Conservation (phyloP, 2,797 vertebrate genomes). For the Macrochelys suwanniensis region DNA sequence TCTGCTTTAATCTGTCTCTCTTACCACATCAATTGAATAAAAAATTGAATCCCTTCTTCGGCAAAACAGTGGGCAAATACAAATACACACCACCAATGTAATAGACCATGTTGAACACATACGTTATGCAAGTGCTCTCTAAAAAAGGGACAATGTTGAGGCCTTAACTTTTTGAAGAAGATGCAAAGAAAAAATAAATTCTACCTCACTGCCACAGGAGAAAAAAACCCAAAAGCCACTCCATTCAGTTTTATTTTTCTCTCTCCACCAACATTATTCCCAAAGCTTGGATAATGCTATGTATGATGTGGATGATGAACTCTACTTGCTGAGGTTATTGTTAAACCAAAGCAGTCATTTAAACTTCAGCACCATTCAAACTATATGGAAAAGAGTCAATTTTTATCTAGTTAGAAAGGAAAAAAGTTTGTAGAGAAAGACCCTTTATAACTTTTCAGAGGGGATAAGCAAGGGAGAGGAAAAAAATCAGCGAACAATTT, state of each 20-base stretch:
- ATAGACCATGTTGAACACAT: background rate
- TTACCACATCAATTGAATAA: background rate
- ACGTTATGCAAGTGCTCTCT: background rate
- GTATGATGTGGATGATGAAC: background rate
- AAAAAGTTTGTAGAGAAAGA: background rate
- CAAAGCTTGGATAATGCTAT: background rate
- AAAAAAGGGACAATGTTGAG: background rate
- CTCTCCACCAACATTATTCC: rapidly evolving
- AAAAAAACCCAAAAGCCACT: background rate
- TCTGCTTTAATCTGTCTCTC: background rate
- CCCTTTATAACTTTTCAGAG: background rate
- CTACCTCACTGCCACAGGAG: too few species aligned
- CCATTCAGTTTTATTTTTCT: background rate
- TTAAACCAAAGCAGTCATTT: background rate
- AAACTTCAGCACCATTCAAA: background rate
- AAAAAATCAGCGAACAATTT: background rate
- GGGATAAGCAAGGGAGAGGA: background rate
- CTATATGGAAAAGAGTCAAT: background rate
- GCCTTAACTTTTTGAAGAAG: too few species aligned
- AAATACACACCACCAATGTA: background rate
- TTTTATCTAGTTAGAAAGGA: background rate
- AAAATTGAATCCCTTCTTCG: background rate
- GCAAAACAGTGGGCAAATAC: background rate
- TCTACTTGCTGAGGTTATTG: background rate
- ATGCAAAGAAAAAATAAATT: too few species aligned